Evolutionary conservation across 2,113 vertebrate genomes (phyloP), one percentile per base, ranked within the genome.

Genomic region (Gracilinanus agilis): DNA sequence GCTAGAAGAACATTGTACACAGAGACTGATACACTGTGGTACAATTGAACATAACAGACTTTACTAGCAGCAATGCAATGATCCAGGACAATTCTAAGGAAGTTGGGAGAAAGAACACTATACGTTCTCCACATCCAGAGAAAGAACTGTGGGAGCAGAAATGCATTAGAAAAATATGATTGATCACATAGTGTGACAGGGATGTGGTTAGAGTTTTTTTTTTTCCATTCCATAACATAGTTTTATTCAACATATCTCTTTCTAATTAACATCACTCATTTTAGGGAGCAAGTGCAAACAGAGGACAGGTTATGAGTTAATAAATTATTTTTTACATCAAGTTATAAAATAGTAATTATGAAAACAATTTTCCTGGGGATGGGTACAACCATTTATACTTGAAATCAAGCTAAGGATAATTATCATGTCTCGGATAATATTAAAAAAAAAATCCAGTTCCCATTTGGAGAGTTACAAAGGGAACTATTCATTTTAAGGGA

Each of bases 261-360:
- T 97, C 98, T 95, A 91, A 97, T 97, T 97, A 95, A 93, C 93
- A 97, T 94, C 98, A 98, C 97, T 97, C 95, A 91, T 94, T 97
- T 96, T 92, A 94, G 95, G 94, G 98, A 98, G 97, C 94, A 97
- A 98, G 97, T 97, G 96, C 98, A 97, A 97, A 98, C 97, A 98
- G 95, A 98, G 97, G 96, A 98, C 97, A 98, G 98, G 98, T 97
- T 99, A 98, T 98, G 98, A 94, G 97, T 98, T 98, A 99, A 99
- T 99, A 99, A 99, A 99, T 99, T 99, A 99, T 98, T 98, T 98
- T 98, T 98, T 98, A 98, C 98, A 99, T 98, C 98, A 98, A 98
- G 98, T 98, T 98, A 98, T 98, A 98, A 98, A 98, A 97, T 96
- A 97, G 98, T 96, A 97, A 97, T 98, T 98, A 98, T 96, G 94